A percentile compares a stretch with the other conserved stretches of the same genome.
Conservation (phyloP, 2,797 vertebrate genomes). For the Falco concolor region DNA sequence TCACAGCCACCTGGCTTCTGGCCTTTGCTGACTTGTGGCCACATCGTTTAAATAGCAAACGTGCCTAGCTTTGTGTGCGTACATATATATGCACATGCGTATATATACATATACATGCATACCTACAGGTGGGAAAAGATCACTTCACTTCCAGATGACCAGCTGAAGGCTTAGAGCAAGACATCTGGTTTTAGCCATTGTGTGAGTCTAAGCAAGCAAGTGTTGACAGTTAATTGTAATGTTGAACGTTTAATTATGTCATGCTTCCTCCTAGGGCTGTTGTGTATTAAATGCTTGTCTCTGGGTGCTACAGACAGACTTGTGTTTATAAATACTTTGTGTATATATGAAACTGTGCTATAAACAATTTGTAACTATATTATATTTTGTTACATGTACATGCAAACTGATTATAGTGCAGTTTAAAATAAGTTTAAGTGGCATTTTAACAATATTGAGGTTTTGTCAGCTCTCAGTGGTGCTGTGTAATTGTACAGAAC, state of each 20-base stretch:
- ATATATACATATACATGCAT: accelerated
- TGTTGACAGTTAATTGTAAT: neutral
- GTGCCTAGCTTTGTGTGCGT: accelerated
- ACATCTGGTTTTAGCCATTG: neutral
- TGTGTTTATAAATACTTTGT: neutral
- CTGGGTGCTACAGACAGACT: neutral
- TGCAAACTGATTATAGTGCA: neutral
- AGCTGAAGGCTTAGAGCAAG: neutral
- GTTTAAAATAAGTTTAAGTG: neutral
- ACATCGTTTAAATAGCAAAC: accelerated
- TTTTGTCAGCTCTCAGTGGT: neutral
- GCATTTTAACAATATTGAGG: neutral
- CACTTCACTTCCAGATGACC: neutral
- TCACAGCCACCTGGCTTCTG: neutral
- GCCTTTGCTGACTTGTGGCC: neutral
- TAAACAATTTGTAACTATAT: neutral
- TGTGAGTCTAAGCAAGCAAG: neutral
- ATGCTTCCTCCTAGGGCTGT: neutral
- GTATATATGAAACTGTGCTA: accelerated
- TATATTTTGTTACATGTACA: neutral
- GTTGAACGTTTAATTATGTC: neutral
- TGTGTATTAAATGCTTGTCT: neutral
- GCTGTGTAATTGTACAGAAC: neutral
- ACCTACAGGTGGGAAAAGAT: neutral
- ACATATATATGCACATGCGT: accelerated